phyloP scores from a whole-genome alignment of 2,888 invertebrate genomes.

The Epicampocera succincta region DNA sequence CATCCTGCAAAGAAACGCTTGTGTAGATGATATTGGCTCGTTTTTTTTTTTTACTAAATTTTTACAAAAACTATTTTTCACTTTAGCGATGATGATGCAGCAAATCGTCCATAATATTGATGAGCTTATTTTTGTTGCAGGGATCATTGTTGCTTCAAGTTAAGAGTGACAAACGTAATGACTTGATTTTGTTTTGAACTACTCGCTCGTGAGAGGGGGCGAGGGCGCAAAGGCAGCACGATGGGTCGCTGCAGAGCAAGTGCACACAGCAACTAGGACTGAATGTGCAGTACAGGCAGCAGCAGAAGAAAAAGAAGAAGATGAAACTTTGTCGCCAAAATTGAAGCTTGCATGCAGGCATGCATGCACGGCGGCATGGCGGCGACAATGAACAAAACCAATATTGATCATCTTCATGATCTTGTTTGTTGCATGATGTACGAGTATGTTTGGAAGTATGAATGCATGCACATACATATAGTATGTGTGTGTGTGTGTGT shows the following conservation, averaged over 20 bases:
- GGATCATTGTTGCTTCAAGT: conserved; percentile 53
- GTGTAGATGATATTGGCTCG: not conserved
- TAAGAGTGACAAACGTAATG: conserved; percentile 68
- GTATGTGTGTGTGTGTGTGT: conserved; percentile 69
- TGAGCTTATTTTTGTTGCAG: conserved; percentile 49
- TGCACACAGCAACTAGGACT: conserved; percentile 39
- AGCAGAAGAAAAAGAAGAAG: not conserved
- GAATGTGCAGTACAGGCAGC: not conserved
- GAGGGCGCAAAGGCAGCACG: not conserved
- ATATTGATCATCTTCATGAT: conserved; percentile 69
- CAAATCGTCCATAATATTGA: conserved; percentile 21
- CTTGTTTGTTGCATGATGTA: conserved; percentile 61
- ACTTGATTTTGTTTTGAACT: conserved; percentile 61
- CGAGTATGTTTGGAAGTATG: conserved; percentile 70
- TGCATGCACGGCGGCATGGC: conserved; percentile 70
- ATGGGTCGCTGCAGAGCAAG: conserved; percentile 48
- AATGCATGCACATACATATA: conserved; percentile 10
- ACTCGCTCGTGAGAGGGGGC: conserved; percentile 10
- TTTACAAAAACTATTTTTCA: conserved; percentile 26
- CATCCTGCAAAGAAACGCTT: not conserved
- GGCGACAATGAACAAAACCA: conserved; percentile 71
- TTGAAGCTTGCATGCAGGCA: conserved; percentile 60
- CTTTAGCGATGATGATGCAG: conserved; percentile 21
- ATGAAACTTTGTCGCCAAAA: conserved; percentile 49
- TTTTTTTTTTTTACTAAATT: conserved; percentile 1